Conservation (phyloP, 1,140 invertebrate species). For the Harlomillsia oculata region DNA sequence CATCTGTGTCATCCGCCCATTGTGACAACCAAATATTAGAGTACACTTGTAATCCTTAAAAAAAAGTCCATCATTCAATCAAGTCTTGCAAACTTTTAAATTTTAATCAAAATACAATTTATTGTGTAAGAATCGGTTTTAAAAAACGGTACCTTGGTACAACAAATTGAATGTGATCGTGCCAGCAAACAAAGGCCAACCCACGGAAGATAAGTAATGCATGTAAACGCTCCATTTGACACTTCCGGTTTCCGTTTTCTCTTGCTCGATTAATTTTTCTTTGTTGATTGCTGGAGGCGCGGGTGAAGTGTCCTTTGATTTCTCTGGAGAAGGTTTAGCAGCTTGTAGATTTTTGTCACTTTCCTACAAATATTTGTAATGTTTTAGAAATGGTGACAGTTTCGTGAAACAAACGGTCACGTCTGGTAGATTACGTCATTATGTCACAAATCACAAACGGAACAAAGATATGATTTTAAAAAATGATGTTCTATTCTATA, state of each 20-base stretch:
- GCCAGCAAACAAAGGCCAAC: neutral
- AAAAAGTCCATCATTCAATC: neutral
- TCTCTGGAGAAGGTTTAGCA: neutral
- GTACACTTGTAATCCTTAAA: constrained; percentile 23
- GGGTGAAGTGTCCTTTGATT: neutral
- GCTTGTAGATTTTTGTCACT: neutral
- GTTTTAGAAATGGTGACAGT: constrained; percentile 21
- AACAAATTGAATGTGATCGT: constrained; percentile 14
- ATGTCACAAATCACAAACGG: too few species aligned
- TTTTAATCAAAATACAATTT: constrained; percentile 1
- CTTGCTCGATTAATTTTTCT: constrained; percentile 26
- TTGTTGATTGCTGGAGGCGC: neutral
- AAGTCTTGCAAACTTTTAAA: neutral
- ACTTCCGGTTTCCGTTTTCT: constrained; percentile 27
- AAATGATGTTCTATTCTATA: too few species aligned
- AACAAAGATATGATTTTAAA: too few species aligned
- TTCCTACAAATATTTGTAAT: neutral
- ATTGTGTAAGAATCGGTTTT: too few species aligned
- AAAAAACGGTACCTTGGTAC: constrained; percentile 27
- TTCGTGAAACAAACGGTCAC: neutral
- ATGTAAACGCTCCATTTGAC: constrained; percentile 30
- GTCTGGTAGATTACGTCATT: too few species aligned
- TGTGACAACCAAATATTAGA: constrained; percentile 32
- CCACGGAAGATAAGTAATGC: constrained; percentile 26
- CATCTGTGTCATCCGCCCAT: constrained; percentile 25